Base-by-base conservation (phyloP, 2,797 vertebrate genomes). In the Chelmon rostratus region DNA sequence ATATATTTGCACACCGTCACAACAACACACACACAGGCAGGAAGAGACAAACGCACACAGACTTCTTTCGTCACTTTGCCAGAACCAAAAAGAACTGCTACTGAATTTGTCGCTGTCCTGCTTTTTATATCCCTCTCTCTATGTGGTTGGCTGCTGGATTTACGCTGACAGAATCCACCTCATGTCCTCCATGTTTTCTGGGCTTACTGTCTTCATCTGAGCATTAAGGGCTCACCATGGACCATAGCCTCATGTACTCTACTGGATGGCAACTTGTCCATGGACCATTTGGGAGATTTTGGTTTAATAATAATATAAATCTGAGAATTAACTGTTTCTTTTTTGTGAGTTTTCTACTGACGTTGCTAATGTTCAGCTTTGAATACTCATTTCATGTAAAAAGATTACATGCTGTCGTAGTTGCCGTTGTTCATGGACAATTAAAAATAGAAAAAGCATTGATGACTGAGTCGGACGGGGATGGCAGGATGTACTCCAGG, bases 1-100 rank as follows among this genome's bases (percentile, higher is more conserved):
- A 88, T 85, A 88, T 88, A 93, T 93, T 94, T 90, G 87, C 83
- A 83, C 89, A 85, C 61, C n/a, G 35, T 64, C 79, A 81, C 77
- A 82, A 75, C 68, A 71, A 56, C 79, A 66, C 76, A 44, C 64
- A 56, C 33, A 72, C 33, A 85, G 50, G 54, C 31, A 63, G 21
- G 21, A 42, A 50, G 23, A 68, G 37, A 84, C 70, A 64, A 73
- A 68, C 28, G 2, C 82, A 84, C 68, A 52, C 59, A 57, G 40
- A 75, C 65, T 79, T 80, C 52, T 84, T 72, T 57, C 49, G 16
- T 82, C 66, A 73, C 61, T 83, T 87, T 92, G 74, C 79, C 79
- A 82, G 73, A 80, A 83, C 85, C 77, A 82, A 88, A 85, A 80
- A 68, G 25, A 56, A 31, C 38, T 78, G 47, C 67, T 50, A 37